A percentile compares a stretch with the other conserved stretches of the same genome.
phyloP scores from a whole-genome alignment of 2,797 vertebrate genomes.

The Pteronotus mesoamericanus region DNA sequence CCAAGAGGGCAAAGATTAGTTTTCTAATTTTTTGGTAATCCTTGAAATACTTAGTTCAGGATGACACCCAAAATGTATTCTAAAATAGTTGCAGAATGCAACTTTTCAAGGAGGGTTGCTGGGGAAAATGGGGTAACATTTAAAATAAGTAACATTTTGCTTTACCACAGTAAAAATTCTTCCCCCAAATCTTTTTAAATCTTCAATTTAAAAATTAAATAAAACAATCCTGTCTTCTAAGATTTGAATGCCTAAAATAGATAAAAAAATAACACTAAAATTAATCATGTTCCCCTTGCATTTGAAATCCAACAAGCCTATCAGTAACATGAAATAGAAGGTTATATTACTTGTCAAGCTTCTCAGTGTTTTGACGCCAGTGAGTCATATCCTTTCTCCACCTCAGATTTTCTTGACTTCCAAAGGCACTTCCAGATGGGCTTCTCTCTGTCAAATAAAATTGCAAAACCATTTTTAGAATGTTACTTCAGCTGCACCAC shows the following conservation, averaged over 20 bases:
- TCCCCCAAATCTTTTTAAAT: background rate
- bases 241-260: background rate
- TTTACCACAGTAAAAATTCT: background rate
- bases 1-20: background rate
- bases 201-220: slow-evolving; percentile 39
- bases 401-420: slow-evolving; percentile 97
- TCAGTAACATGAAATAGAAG: background rate
- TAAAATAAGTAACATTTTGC: slow-evolving; percentile 9
- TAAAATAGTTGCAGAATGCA: slow-evolving; percentile 4
- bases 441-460: slow-evolving; percentile 90
- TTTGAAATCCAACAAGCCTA: background rate
- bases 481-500: background rate
- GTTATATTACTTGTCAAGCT: slow-evolving; percentile 96
- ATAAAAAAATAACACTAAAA: background rate
- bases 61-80: background rate
- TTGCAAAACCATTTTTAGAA: slow-evolving; percentile 20
- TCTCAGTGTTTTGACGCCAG: slow-evolving; percentile 98
- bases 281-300: background rate
- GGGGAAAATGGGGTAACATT: background rate
- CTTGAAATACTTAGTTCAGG: slow-evolving; percentile 6
- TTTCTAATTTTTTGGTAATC: background rate
- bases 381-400: slow-evolving; percentile 99
- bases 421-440: slow-evolving; percentile 97
- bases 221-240: background rate
- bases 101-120: background rate